Conservation (phyloP, 1,140 invertebrate species). For the Paralvinella palmiformis region DNA sequence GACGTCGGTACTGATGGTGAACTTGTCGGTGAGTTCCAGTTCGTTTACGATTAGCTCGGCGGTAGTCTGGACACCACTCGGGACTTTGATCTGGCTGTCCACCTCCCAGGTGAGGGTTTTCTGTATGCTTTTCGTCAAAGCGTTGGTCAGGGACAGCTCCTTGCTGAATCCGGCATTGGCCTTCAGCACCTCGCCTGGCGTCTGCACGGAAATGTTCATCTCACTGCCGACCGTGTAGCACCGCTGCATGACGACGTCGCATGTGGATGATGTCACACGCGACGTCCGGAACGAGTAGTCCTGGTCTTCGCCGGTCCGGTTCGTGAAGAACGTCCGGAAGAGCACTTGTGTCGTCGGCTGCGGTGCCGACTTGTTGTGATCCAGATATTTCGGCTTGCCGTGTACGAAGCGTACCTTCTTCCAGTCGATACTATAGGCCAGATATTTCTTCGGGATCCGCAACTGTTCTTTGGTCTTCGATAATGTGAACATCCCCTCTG, state of each 20-base stretch:
- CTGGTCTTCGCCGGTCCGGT: conserved; percentile 49
- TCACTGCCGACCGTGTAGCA: conserved; percentile 52
- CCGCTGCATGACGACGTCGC: conserved; percentile 45
- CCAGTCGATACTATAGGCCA: conserved; percentile 48
- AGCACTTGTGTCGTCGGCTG: background rate
- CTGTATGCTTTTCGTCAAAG: conserved; percentile 47
- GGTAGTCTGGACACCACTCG: conserved; percentile 40
- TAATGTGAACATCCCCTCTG: conserved; percentile 45
- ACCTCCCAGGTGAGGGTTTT: conserved; percentile 52
- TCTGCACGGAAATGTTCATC: conserved; percentile 50
- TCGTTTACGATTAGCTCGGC: conserved; percentile 52
- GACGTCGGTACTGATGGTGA: conserved; percentile 44
- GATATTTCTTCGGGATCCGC: conserved; percentile 41
- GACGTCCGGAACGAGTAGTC: conserved; percentile 55
- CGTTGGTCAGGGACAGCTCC: conserved; percentile 50
- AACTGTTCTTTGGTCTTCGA: conserved; percentile 41
- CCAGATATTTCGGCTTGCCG: conserved; percentile 38
- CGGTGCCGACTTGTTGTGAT: background rate
- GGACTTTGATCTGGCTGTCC: conserved; percentile 47
- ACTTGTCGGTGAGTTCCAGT: conserved; percentile 45
- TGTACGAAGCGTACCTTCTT: conserved; percentile 43
- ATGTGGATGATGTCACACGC: conserved; percentile 48
- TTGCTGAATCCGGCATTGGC: conserved; percentile 53
- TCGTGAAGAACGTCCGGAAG: conserved; percentile 40
- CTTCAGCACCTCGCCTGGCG: conserved; percentile 52